These are phyloP conservation scores for Macrostomum lignano DNA, from an alignment of 1,140 invertebrate genomes.

Conservation along the genomic window DNA sequence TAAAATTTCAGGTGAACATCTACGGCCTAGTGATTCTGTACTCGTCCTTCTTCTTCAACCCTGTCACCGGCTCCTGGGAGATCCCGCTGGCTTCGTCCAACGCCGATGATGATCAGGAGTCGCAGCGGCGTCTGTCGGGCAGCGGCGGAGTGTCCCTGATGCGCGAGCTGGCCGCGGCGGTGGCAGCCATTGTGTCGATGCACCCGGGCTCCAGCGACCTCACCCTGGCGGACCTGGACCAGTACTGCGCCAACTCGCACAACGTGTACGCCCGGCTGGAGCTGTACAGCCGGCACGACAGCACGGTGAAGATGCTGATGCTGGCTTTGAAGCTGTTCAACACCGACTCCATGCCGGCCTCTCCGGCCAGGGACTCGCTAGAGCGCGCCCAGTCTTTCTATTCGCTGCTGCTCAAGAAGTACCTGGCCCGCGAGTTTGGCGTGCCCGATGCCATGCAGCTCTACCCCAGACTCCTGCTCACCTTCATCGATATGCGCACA, in stretches of 20 bases:
- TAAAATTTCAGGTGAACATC: slow-evolving; percentile 5
- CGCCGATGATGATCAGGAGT: not conserved
- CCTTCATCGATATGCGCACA: slow-evolving; percentile 31
- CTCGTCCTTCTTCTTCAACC: slow-evolving; percentile 4
- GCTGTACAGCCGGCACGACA: not conserved
- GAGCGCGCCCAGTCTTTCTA: too few relatives aligned
- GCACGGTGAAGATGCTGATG: not conserved
- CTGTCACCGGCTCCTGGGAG: too few relatives aligned
- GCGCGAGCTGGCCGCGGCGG: too few relatives aligned
- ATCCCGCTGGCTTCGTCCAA: not conserved
- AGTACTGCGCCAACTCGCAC: slow-evolving; percentile 2
- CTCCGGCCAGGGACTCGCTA: too few relatives aligned
- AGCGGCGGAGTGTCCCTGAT: too few relatives aligned
- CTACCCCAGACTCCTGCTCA: slow-evolving; percentile 31
- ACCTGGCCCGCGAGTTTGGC: slow-evolving; percentile 21
- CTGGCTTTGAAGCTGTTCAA: slow-evolving; percentile 3
- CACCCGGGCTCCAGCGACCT: too few relatives aligned
- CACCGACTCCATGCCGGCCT: not conserved
- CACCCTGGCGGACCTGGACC: slow-evolving; percentile 1
- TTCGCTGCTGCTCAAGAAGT: slow-evolving; percentile 27
- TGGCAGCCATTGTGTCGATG: too few relatives aligned
- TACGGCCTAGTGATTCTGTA: slow-evolving; percentile 5
- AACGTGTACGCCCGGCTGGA: not conserved
- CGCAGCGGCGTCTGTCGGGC: too few relatives aligned
- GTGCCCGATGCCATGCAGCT: too few relatives aligned